Conservation (phyloP, 2,888 invertebrate genomes). For the Tetranychus piercei region DNA sequence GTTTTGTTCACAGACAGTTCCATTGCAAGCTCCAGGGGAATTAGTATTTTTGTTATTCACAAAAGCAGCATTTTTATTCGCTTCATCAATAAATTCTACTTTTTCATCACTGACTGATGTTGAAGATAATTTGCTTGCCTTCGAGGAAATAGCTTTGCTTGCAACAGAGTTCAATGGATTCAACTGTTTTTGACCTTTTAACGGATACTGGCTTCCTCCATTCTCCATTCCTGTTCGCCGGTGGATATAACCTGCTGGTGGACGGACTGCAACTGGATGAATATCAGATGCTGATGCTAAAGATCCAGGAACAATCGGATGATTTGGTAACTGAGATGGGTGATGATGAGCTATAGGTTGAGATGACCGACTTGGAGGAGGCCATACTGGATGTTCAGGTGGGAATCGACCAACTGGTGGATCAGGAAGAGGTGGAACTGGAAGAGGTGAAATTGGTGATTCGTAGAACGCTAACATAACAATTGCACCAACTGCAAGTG, state of each 20-base stretch:
- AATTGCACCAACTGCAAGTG: constrained; percentile 21
- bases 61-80: background rate
- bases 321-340: background rate
- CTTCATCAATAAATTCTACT: background rate
- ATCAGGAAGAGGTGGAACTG: constrained; percentile 22
- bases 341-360: background rate
- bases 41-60: background rate
- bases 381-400: constrained; percentile 23
- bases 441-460: constrained; percentile 23
- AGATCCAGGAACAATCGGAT: background rate
- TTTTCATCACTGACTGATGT: background rate
- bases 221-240: background rate
- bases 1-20: background rate
- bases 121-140: background rate
- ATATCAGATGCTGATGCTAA: background rate
- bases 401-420: constrained; percentile 24
- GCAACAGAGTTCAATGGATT: background rate
- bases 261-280: background rate
- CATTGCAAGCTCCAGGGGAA: background rate
- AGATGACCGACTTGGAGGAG: constrained; percentile 13
- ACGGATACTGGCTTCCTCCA: background rate
- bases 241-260: background rate
- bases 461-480: constrained; percentile 23
- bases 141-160: background rate
- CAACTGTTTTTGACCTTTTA: background rate